Conservation (phyloP, 2,888 invertebrate species). For the Chesias legatella region DNA sequence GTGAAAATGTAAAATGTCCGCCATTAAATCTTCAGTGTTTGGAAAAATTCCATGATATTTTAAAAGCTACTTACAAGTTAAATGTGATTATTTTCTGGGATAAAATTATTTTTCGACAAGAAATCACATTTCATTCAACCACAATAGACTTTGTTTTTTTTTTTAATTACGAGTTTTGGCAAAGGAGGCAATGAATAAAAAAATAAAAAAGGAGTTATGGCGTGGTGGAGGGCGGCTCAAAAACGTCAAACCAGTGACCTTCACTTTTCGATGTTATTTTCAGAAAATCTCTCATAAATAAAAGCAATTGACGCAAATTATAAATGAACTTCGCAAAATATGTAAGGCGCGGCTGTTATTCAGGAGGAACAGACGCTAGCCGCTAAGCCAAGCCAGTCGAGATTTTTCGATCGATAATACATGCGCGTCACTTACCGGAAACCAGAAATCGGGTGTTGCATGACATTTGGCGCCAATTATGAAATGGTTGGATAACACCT, state of each 20-base stretch:
- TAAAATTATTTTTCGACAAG: too few species aligned
- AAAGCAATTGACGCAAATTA: not conserved
- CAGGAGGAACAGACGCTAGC: slow-evolving; percentile 37
- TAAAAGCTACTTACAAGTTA: too few species aligned
- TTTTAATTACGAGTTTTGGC: too few species aligned
- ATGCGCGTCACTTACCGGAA: not conserved
- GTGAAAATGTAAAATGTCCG: slow-evolving; percentile 22
- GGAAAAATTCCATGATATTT: too few species aligned
- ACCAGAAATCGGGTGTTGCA: not conserved
- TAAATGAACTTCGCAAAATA: too few species aligned
- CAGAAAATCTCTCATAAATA: slow-evolving; percentile 1
- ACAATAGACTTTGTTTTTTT: too few species aligned
- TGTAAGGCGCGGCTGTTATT: slow-evolving; percentile 25
- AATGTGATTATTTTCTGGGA: too few species aligned
- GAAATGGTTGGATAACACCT: not conserved
- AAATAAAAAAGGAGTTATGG: slow-evolving; percentile 47
- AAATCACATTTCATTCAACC: too few species aligned
- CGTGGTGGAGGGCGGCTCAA: slow-evolving; percentile 36
- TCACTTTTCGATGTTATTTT: not conserved
- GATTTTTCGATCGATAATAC: slow-evolving; percentile 13
- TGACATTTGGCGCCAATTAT: slow-evolving; percentile 9
- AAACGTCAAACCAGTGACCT: slow-evolving; percentile 10
- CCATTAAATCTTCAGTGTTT: slow-evolving; percentile 20
- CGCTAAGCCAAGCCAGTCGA: too few species aligned
- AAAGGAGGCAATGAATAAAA: slow-evolving; percentile 39